Conservation (phyloP, 2,797 vertebrate genomes). For the Halcyon badia region DNA sequence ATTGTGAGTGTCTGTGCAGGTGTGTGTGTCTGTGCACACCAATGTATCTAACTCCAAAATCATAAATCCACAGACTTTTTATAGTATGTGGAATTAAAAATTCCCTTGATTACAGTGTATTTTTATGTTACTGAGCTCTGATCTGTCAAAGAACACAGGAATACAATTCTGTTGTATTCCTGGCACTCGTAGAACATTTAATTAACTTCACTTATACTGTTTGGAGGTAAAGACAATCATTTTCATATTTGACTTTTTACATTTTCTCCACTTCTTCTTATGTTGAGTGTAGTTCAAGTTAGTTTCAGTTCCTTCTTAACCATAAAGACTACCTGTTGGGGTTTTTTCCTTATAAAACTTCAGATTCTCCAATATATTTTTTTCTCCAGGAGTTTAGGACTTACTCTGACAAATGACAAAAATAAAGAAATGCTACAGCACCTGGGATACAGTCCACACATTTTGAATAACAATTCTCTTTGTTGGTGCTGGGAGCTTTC, state of each 20-base stretch:
- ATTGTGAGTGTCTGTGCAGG: not conserved
- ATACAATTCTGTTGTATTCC: not conserved
- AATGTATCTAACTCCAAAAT: not conserved
- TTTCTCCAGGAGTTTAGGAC: not conserved
- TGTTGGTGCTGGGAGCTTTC: not conserved
- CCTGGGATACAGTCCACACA: not conserved
- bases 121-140: not conserved
- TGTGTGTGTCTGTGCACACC: not conserved
- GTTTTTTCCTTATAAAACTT: not conserved
- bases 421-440: not conserved
- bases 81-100: not conserved
- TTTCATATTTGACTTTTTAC: not conserved
- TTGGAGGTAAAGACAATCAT: not conserved
- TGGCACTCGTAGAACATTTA: not conserved
- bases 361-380: not conserved
- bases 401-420: not conserved
- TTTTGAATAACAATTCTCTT: not conserved
- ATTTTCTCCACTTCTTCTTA: not conserved
- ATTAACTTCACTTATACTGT: not conserved
- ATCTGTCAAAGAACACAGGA: not conserved
- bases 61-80: not conserved
- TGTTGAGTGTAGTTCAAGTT: not conserved
- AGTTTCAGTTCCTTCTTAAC: not conserved
- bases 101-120: not conserved
- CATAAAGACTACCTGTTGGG: not conserved